A percentile compares a stretch with the other conserved stretches of the same genome.
Conservation (phyloP, 2,797 vertebrate species). For the Oreonectes daqikongensis region DNA sequence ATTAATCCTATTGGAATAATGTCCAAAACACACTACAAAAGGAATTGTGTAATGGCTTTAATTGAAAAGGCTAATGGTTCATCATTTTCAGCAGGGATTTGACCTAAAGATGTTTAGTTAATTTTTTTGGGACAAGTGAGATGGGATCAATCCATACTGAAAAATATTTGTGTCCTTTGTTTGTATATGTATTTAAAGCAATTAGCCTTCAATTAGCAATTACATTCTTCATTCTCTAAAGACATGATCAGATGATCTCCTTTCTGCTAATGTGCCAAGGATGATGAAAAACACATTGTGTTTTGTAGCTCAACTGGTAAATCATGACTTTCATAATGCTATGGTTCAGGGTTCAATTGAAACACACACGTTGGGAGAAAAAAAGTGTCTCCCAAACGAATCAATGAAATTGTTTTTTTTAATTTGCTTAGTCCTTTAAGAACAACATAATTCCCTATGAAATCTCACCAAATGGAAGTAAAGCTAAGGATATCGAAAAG, state of each 20-base stretch:
- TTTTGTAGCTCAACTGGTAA: background rate
- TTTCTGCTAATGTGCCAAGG: background rate
- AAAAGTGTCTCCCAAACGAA: conserved; percentile 10
- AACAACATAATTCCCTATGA: conserved; percentile 32
- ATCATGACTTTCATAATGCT: background rate
- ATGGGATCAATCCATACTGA: too few species aligned
- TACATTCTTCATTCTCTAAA: background rate
- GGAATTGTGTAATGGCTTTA: too few species aligned
- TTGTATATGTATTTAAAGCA: background rate
- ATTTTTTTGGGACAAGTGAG: too few species aligned
- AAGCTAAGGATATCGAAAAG: conserved; percentile 26
- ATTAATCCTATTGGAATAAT: too few species aligned
- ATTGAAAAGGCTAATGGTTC: too few species aligned
- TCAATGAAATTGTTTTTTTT: background rate
- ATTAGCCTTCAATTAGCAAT: background rate
- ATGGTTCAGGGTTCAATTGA: background rate
- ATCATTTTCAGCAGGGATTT: too few species aligned
- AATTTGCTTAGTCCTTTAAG: conserved; percentile 33
- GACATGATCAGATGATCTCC: background rate
- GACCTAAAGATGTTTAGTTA: too few species aligned
- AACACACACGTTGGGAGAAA: background rate
- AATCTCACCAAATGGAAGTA: conserved; percentile 32
- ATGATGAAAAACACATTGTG: background rate
- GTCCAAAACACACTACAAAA: too few species aligned
- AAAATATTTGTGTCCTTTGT: background rate